Base-by-base conservation (phyloP, 1,140 invertebrate species). In the Drosophila ambigua region DNA sequence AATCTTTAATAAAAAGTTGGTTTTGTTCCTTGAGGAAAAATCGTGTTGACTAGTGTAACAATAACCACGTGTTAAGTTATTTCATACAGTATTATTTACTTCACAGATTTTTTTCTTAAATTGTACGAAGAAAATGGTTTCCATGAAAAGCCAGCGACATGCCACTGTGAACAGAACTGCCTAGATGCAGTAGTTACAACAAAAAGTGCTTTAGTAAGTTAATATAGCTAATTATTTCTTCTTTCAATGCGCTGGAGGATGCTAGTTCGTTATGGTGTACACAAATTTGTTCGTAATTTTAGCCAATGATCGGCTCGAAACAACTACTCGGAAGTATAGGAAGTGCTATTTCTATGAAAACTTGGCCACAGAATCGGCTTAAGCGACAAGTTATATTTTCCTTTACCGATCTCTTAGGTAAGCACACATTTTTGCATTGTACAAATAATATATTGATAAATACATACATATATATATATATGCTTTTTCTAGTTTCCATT, bases 401-500 rank as follows among this genome's bases (percentile, higher is more conserved):
- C 0, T 77, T 92, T 41, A 89, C 89, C 0, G 91, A 92, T 82
- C 73, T 92, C 0, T 62, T 91, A 53, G 90, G 91, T 91, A 72
- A 48, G n/a, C 28, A 9, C 0, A 7, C 0, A 15, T 4, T 5
- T 15, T 28, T 44, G 16, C 15, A 24, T 39, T 39, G 35, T 39
- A 13, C 11, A 39, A 4, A 39, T 39, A 13, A 39, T 13, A 28
- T 1, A 28, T 7, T 5, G 26, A 28, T 28, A 7, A 28, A 7
- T 8, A 15, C 26, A 20, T 20, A 20, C 20, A 20, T 20, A 28
- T 24, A 3, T 2, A 23, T 3, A 9, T 6, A 6, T 20, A 20
- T 44, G 2, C 54, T 57, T 57, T 44, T 59, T 53, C 11, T 92
- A 77, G 95, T 95, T 75, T 93, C 94, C 9, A 94, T 96, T 15